Base-by-base conservation (phyloP, 2,888 invertebrate genomes). In the Pheosia tremula region DNA sequence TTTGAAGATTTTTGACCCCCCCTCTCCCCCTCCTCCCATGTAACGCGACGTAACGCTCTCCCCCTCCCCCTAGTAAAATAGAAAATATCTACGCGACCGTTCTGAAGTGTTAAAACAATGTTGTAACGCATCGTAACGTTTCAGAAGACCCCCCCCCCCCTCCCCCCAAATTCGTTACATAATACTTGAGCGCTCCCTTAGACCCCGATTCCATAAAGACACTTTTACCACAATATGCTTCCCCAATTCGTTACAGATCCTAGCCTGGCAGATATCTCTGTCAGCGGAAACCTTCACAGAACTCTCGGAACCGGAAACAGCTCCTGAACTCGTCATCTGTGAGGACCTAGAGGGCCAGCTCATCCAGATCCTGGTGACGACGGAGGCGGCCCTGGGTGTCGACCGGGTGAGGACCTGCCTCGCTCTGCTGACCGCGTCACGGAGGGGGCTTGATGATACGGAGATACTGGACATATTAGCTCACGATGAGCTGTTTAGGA, bases 361-460 rank as follows among this genome's bases (percentile, higher is more conserved):
- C 67, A 94, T 80, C 1, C 91, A 92, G 81, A 95, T 97, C 84
- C 90, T 98, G 63, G 95, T 96, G 60, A 95, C 95, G 64, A 90
- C 96, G 41, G 96, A 96, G 84, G 94, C 94, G 1, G 95, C 96
- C 58, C 91, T 97, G 56, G 96, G 96, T 0, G 91, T 93, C 50
- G 95, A 95, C 41, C 94, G 95, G 67, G 96, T 96, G 13, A 95
- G 95, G 80, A 93, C 94, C 58, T 95, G 97, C 59, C 89, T 98
- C 49, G 95, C 97, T 3, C 94, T 97, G 65, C 90, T 98, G 63
- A 95, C 96, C 0, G 96, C 96, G 4, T 95, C 97, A 7, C 95
- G 97, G 60, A 95, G 96, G 81, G 98, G 98, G 3, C 93, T 98
- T 56, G 96, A 96, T 36, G 97, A 97, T 80, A 96, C 96, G 5